phyloP scores from a whole-genome alignment of 2,797 vertebrate genomes.

The Propithecus perrieri region DNA sequence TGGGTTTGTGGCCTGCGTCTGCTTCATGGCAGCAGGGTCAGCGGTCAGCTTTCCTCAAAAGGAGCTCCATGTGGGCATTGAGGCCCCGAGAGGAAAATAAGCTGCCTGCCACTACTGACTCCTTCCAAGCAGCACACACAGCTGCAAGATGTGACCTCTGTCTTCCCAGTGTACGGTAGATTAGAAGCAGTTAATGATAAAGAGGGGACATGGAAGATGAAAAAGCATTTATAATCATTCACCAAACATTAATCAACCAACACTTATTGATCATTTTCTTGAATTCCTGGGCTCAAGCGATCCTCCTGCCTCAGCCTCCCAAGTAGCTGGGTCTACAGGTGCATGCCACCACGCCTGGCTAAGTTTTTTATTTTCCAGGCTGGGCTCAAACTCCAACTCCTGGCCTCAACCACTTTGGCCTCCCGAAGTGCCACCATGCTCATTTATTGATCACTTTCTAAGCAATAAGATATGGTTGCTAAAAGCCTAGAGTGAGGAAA shows the following conservation, averaged over 20 bases:
- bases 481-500: background rate
- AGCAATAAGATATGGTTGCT: background rate
- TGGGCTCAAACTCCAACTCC: background rate
- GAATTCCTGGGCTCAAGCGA: background rate
- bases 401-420: background rate
- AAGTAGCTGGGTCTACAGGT: too few species aligned
- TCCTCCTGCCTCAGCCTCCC: background rate
- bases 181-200: background rate
- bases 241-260: background rate
- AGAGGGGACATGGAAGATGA: background rate
- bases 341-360: background rate
- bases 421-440: background rate
- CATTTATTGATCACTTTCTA: constrained; percentile 17
- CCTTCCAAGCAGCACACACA: background rate
- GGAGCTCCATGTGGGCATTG: background rate
- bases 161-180: background rate
- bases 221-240: background rate
- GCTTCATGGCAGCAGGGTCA: background rate
- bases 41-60: background rate
- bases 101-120: background rate
- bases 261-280: background rate
- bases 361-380: background rate
- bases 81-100: background rate
- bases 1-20: background rate
- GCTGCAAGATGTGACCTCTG: background rate